Evolutionary conservation across 2,797 vertebrate species (phyloP).

Genomic region (Tapera naevia): DNA sequence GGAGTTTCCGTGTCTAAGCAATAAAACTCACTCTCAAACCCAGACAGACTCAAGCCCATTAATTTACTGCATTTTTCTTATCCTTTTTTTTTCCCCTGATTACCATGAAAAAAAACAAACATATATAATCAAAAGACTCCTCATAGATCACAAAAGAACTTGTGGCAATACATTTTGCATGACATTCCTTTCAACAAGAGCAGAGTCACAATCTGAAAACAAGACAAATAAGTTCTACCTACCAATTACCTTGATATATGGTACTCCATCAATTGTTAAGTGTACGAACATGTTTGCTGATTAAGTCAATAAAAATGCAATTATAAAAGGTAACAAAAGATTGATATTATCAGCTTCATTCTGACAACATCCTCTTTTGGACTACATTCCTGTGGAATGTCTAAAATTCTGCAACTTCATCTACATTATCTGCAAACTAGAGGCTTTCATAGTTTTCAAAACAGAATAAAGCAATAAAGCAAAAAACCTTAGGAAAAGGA

Average conservation of each 20-base stretch:
- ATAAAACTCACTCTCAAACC: not conserved
- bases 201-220: slow-evolving; percentile 19
- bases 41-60: not conserved
- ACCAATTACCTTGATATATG: slow-evolving; percentile 34
- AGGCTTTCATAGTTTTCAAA: slow-evolving; percentile 24
- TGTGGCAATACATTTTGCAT: not conserved
- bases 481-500: slow-evolving; percentile 46
- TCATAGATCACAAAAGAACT: not conserved
- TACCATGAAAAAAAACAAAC: not conserved
- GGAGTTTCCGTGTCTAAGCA: not conserved
- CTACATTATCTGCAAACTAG: slow-evolving; percentile 31
- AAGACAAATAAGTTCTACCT: slow-evolving; percentile 11
- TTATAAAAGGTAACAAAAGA: slow-evolving; percentile 56
- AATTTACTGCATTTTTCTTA: not conserved
- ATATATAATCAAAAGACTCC: not conserved
- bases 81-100: not conserved
- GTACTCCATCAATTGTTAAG: slow-evolving; percentile 30
- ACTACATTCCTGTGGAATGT: not conserved
- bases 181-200: slow-evolving; percentile 12
- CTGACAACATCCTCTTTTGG: slow-evolving; percentile 22
- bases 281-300: slow-evolving; percentile 30
- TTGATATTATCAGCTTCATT: slow-evolving; percentile 21
- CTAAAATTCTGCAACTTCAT: slow-evolving; percentile 55
- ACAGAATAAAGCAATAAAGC: slow-evolving; percentile 34
- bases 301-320: slow-evolving; percentile 60